Evolutionary conservation across 2,888 invertebrate species (phyloP), one percentile per base, ranked within the genome.

Genomic region (Platerodrilus igneus): DNA sequence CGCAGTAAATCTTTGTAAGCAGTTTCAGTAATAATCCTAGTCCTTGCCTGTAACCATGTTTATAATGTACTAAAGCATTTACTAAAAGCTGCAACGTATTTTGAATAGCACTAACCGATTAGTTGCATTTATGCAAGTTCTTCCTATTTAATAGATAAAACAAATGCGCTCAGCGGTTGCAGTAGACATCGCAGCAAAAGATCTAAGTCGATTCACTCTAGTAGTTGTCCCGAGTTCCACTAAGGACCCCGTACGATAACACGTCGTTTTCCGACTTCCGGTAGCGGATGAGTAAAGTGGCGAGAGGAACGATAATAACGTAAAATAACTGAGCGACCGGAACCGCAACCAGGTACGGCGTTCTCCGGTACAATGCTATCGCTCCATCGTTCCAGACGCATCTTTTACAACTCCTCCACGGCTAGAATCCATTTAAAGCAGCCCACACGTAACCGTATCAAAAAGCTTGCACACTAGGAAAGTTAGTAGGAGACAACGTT

Each of bases 301-400:
- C 57, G 59, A 60, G 58, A 60, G 60, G 56, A 58, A 53, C 63
- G 64, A 65, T 65, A 65, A 64, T 62, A 58, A 57, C 53, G 56
- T 48, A 58, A 59, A 58, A 59, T 60, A 58, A 57, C 55, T 50
- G 48, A 47, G 51, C 46, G 55, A 49, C 56, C 57, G 54, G 55
- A 56, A 56, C 53, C 53, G 51, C 48, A 52, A 42, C 50, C 58
- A 60, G 60, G 60, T 59, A 59, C 50, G 48, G 51, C 41, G 45
- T 37, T 46, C 42, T 42, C 45, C 38, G 41, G 45, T 36, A 50
- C 50, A 50, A 50, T 50, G 42, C 43, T 47, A 50, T 50, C 50
- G 38, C 32, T 33, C 35, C 50, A 43, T 47, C 45, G 45, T 37
- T 45, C 41, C 47, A 47, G 42, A 41, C 45, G 37, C 43, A 43